A percentile compares a stretch with the other conserved stretches of the same genome.
Evolutionary conservation across 2,113 vertebrate genomes (phyloP).

Genomic region (Scartelaos histophorus): DNA sequence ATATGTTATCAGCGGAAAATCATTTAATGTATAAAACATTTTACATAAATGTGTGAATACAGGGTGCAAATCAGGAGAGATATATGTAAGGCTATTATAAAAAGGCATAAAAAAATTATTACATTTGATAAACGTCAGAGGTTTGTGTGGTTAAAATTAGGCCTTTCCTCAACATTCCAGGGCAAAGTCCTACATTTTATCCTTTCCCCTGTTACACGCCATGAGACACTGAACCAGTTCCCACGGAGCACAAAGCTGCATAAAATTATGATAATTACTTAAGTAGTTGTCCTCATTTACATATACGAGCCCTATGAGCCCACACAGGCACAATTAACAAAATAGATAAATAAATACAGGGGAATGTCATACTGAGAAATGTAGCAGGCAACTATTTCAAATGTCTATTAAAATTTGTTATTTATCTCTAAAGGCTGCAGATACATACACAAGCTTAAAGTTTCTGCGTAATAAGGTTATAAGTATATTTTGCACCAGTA

Average conservation of each 20-base stretch:
- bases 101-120: slow-evolving; percentile 29
- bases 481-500: slow-evolving; percentile 12
- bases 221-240: slow-evolving; percentile 75
- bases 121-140: slow-evolving; percentile 34
- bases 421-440: neutral
- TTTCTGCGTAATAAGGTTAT: neutral
- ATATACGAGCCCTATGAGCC: slow-evolving; percentile 55
- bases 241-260: slow-evolving; percentile 77
- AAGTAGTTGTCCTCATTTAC: slow-evolving; percentile 78
- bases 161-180: slow-evolving; percentile 73
- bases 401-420: neutral
- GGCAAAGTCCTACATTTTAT: slow-evolving; percentile 77
- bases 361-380: neutral
- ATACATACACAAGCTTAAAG: neutral
- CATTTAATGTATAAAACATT: slow-evolving; percentile 6
- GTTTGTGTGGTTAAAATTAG: slow-evolving; percentile 61
- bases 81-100: neutral
- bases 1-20: slow-evolving; percentile 58
- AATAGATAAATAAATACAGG: slow-evolving; percentile 39
- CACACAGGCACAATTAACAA: slow-evolving; percentile 51
- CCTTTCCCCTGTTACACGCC: slow-evolving; percentile 64
- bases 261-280: slow-evolving; percentile 81
- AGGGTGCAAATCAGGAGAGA: neutral
- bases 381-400: neutral
- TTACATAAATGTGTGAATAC: neutral